Evolutionary conservation across 2,888 invertebrate species (phyloP).

Genomic region (Thymelicus sylvestris): DNA sequence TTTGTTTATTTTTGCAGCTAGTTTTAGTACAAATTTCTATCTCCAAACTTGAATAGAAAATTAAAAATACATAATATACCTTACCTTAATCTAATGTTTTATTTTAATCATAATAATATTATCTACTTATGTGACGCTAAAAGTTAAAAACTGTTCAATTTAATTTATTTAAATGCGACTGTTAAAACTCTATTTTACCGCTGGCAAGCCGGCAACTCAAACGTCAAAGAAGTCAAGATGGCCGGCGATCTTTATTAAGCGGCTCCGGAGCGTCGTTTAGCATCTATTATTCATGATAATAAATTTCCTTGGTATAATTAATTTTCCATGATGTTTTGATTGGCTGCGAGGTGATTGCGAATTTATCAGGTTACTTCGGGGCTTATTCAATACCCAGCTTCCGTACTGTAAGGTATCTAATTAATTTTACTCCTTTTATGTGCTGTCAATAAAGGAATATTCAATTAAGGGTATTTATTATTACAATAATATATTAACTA

Average conservation of each 20-base stretch:
- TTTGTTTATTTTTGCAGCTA: too few species aligned
- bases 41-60: too few species aligned
- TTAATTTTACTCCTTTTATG: not conserved
- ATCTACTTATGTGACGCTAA: too few species aligned
- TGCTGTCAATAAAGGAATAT: not conserved
- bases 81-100: too few species aligned
- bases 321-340: slow-evolving; percentile 34
- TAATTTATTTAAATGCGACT: slow-evolving; percentile 4
- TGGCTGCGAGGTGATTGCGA: slow-evolving; percentile 28
- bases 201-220: slow-evolving; percentile 33
- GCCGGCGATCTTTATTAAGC: slow-evolving; percentile 32
- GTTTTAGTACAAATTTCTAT: too few species aligned
- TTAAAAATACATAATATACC: too few species aligned
- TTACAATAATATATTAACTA: too few species aligned
- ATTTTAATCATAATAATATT: too few species aligned
- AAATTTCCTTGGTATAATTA: slow-evolving; percentile 35
- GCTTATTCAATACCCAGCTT: not conserved
- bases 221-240: slow-evolving; percentile 35
- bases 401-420: not conserved
- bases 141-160: not conserved
- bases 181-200: slow-evolving; percentile 18
- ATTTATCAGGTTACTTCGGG: slow-evolving; percentile 16
- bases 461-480: not conserved
- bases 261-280: slow-evolving; percentile 20
- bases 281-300: slow-evolving; percentile 37